phyloP scores from a whole-genome alignment of 1,140 invertebrate genomes.

The Danaus plexippus region DNA sequence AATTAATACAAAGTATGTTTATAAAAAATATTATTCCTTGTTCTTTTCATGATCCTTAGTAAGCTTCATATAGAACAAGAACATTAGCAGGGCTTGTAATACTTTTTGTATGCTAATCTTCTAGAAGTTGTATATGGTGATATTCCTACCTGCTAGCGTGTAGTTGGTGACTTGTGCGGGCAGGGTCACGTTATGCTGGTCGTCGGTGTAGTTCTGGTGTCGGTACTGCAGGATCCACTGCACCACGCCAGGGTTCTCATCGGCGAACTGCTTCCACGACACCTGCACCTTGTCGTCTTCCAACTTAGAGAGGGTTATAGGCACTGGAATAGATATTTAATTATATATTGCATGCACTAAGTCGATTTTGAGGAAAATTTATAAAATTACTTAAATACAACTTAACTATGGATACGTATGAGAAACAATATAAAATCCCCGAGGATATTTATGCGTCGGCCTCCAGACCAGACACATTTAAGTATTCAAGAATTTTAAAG shows the following conservation, averaged over 20 bases:
- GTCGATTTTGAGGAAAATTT: too few relatives aligned
- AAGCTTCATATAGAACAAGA: too few relatives aligned
- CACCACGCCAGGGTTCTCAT: slow-evolving; percentile 35
- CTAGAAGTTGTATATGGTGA: slow-evolving; percentile 2
- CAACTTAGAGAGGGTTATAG: slow-evolving; percentile 34
- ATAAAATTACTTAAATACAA: too few relatives aligned
- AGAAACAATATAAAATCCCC: too few relatives aligned
- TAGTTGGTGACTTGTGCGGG: slow-evolving; percentile 30
- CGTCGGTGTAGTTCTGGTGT: slow-evolving; percentile 14
- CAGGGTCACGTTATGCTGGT: slow-evolving; percentile 36
- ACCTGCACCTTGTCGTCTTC: slow-evolving; percentile 33
- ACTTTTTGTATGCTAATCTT: slow-evolving; percentile 1
- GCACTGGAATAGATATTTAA: slow-evolving; percentile 31
- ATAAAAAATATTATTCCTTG: too few relatives aligned
- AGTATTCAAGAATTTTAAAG: too few relatives aligned
- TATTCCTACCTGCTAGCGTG: slow-evolving; percentile 32
- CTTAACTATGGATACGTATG: not conserved
- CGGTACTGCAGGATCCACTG: slow-evolving; percentile 58
- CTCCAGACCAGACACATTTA: too few relatives aligned
- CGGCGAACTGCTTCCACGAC: slow-evolving; percentile 48
- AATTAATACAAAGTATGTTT: too few relatives aligned
- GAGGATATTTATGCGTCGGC: too few relatives aligned
- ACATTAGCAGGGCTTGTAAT: too few relatives aligned
- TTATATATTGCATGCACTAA: too few relatives aligned
- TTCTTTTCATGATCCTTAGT: too few relatives aligned